Base-by-base conservation (phyloP, 2,797 vertebrate genomes). In the Liasis olivaceus region DNA sequence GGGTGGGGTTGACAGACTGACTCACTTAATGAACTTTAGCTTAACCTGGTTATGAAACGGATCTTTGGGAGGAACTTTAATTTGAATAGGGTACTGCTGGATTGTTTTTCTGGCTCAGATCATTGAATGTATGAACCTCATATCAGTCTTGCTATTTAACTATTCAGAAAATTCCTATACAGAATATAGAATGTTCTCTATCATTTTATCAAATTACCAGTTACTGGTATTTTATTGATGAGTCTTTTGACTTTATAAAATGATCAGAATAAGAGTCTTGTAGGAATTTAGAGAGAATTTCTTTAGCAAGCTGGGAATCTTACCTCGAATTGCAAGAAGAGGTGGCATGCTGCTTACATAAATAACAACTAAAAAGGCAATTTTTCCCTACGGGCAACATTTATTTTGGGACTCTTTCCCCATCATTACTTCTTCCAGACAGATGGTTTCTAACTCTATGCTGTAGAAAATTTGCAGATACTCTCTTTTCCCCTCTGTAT, bases 1-100 rank as follows among this genome's bases (percentile, higher is more conserved):
- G 95, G 94, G 94, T 95, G 95, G 95, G 94, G 88, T 93, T 96
- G 95, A 95, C 96, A 95, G 93, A 91, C 58, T 5, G 0, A 93
- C 90, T 87, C 93, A 94, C 87, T 93, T 91, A 94, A 94, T 87
- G 92, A 95, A 92, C 89, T 88, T 93, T 95, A 95, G 81, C 91
- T 95, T 94, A 95, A 94, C 92, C 93, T 95, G 17, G 4, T 94
- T 92, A 91, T 93, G 95, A 96, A 95, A 95, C 87, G 91, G 85
- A 95, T 93, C 84, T 93, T 95, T 94, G 6, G 0, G 3, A 14
- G 93, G 91, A 91, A 60, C 0, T 0, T 89, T 92, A n/a, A 1
- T 36, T 94, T 96, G 96, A 96, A 95, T 94, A 81, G 93, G 66
- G 66, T 81, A 94, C 95, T 95, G 93, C 94, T 91, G 90, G 94